phyloP scores from a whole-genome alignment of 1,140 invertebrate genomes.

The Hylyphantes graminicola region DNA sequence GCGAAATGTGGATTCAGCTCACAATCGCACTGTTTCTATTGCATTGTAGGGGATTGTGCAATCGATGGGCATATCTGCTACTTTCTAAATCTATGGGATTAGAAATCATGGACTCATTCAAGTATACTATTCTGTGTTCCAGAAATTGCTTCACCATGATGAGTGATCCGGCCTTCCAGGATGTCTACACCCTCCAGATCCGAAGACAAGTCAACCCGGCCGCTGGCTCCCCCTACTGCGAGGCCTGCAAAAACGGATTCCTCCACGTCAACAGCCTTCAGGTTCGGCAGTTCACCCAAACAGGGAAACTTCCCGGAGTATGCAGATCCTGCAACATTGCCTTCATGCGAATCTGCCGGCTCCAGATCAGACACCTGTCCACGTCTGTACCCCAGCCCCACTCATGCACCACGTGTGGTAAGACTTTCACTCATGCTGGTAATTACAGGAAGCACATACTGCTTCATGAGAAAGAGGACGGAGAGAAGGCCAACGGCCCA shows the following conservation, averaged over 20 bases:
- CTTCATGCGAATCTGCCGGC: conserved; percentile 33
- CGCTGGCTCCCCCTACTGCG: conserved; percentile 38
- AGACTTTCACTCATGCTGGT: conserved; percentile 64
- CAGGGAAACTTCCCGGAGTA: conserved; percentile 42
- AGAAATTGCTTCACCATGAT: conserved; percentile 4
- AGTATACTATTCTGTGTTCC: background rate
- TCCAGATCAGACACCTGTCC: conserved; percentile 69
- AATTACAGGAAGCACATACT: conserved; percentile 42
- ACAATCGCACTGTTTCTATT: background rate
- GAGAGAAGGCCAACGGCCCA: background rate
- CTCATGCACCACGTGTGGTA: conserved; percentile 67
- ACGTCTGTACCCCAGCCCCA: conserved; percentile 73
- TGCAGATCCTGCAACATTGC: conserved; percentile 40
- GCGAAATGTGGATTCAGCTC: background rate
- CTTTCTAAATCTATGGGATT: background rate
- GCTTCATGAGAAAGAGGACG: conserved; percentile 25
- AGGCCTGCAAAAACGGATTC: conserved; percentile 43
- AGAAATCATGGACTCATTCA: background rate
- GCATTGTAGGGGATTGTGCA: background rate
- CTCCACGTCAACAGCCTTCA: conserved; percentile 47
- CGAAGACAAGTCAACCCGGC: background rate
- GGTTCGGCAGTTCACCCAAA: conserved; percentile 44
- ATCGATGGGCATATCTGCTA: too few species aligned
- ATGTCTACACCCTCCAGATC: conserved; percentile 53
- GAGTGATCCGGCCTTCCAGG: conserved; percentile 29